phyloP scores from a whole-genome alignment of 2,797 vertebrate genomes.

The Lagorchestes hirsutus region DNA sequence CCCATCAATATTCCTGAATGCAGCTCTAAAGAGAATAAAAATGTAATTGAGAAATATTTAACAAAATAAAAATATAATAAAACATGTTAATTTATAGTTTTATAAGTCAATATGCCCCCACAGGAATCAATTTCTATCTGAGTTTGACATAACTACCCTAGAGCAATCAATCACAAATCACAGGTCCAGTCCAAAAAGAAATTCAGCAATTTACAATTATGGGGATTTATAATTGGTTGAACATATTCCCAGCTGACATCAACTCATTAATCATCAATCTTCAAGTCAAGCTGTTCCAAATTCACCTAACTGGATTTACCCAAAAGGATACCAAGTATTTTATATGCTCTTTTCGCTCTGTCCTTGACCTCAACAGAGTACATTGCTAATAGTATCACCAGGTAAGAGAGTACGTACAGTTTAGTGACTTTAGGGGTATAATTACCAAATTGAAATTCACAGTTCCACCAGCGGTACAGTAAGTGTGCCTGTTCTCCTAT shows the following conservation, averaged over 20 bases:
- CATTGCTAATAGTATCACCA: neutral
- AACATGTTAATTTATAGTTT: neutral
- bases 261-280: neutral
- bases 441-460: neutral
- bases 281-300: neutral
- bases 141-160: neutral
- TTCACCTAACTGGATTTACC: neutral
- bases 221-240: neutral
- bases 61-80: neutral
- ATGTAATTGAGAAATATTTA: neutral
- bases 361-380: neutral
- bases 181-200: neutral
- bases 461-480: too few species aligned
- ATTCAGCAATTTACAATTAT: neutral
- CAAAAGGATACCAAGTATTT: neutral
- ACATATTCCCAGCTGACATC: neutral
- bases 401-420: neutral
- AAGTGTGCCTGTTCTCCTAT: neutral
- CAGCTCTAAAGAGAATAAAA: neutral
- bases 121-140: neutral
- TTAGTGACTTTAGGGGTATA: neutral
- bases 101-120: neutral
- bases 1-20: neutral
- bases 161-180: neutral
- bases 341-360: neutral